Conservation (phyloP, 2,888 invertebrate genomes). For the Noctua janthina region DNA sequence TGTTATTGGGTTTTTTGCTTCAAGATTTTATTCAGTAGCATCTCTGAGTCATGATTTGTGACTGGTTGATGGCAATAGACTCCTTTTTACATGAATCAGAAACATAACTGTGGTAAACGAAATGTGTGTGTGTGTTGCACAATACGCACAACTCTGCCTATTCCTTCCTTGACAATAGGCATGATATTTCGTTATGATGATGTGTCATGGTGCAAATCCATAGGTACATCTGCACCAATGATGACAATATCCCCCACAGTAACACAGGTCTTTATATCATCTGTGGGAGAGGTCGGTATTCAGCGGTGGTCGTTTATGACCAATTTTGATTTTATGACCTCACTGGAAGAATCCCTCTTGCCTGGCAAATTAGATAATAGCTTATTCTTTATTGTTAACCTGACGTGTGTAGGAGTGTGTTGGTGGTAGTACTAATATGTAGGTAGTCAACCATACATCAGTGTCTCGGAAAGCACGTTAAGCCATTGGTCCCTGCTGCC, state of each 20-base stretch:
- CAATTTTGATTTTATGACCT: constrained; percentile 55
- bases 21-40: background rate
- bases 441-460: background rate
- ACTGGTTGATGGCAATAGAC: background rate
- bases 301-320: constrained; percentile 18
- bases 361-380: constrained; percentile 53
- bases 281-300: constrained; percentile 28
- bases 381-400: constrained; percentile 46
- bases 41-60: background rate
- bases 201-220: background rate
- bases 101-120: background rate
- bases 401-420: constrained; percentile 17
- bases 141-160: background rate
- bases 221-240: background rate
- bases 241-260: constrained; percentile 4
- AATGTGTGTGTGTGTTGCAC: background rate
- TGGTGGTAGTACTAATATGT: background rate
- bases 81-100: background rate
- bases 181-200: background rate
- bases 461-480: background rate
- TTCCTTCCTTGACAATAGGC: background rate
- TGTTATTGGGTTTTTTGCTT: background rate
- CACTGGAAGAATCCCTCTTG: constrained; percentile 34
- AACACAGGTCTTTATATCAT: constrained; percentile 17
- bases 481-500: background rate